Percentiles rank a stretch among this genome's conserved stretches.
Conservation (phyloP, 2,888 invertebrate genomes). For the Acanthococcus lagerstroemiae region DNA sequence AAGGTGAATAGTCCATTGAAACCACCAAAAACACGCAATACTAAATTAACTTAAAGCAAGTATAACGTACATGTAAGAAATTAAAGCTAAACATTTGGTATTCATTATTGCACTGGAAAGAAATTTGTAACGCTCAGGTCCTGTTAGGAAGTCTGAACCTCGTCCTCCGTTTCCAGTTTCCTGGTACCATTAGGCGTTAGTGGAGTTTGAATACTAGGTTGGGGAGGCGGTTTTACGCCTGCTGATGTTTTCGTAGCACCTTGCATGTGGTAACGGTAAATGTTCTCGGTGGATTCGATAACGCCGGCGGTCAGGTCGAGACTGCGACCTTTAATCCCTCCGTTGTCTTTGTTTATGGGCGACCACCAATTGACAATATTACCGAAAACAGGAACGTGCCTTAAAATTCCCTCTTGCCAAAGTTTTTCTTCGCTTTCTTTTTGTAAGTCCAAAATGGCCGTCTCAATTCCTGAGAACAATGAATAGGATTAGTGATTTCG, state of each 20-base stretch:
- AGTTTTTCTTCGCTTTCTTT: slow-evolving; percentile 81
- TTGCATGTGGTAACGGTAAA: slow-evolving; percentile 44
- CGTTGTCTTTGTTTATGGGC: slow-evolving; percentile 61
- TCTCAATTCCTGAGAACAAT: slow-evolving; percentile 65
- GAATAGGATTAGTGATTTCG: slow-evolving; percentile 35
- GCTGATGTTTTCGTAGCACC: slow-evolving; percentile 3
- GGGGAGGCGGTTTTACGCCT: neutral
- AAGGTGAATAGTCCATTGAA: too few species aligned
- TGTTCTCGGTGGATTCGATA: slow-evolving; percentile 69
- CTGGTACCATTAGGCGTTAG: too few species aligned
- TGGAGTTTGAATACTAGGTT: too few species aligned
- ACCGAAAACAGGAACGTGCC: slow-evolving; percentile 84
- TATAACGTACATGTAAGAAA: too few species aligned
- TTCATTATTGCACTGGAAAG: too few species aligned
- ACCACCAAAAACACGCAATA: too few species aligned
- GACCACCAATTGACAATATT: slow-evolving; percentile 93
- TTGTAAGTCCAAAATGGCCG: slow-evolving; percentile 81
- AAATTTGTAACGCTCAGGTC: too few species aligned
- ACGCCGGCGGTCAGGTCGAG: slow-evolving; percentile 67
- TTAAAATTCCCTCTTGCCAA: slow-evolving; percentile 87
- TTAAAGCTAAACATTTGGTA: too few species aligned
- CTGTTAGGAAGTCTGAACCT: too few species aligned
- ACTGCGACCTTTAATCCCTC: slow-evolving; percentile 62
- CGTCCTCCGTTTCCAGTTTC: too few species aligned
- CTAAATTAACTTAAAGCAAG: too few species aligned